Conservation (phyloP, 2,113 vertebrate genomes). For the Malurus elegans region DNA sequence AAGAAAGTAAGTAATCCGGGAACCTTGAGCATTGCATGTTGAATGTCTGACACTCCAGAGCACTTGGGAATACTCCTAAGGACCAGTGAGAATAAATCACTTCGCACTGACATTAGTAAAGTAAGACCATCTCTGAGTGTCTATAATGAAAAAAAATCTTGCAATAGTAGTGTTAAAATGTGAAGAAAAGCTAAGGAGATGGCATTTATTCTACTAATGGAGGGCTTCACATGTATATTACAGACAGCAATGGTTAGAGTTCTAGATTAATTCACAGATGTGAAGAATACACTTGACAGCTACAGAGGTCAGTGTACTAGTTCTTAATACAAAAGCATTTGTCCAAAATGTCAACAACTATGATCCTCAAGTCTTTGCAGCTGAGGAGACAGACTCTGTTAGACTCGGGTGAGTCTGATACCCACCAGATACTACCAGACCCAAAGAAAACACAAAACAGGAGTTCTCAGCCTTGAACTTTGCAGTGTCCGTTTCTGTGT, state of each 20-base stretch:
- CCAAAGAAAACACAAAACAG: not conserved
- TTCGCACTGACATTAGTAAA: not conserved
- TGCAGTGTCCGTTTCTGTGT: not conserved
- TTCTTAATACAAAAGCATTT: not conserved
- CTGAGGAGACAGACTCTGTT: not conserved
- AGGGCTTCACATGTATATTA: not conserved
- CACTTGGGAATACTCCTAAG: not conserved
- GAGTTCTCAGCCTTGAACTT: not conserved
- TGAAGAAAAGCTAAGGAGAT: not conserved
- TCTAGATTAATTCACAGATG: not conserved
- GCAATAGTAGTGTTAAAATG: not conserved
- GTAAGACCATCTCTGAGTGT: not conserved
- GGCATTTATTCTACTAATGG: not conserved
- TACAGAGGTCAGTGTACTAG: not conserved
- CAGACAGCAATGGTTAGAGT: not conserved
- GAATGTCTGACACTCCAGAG: not conserved
- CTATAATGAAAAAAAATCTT: not conserved
- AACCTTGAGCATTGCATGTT: not conserved
- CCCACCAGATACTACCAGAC: not conserved
- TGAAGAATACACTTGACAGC: not conserved
- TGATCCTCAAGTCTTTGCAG: not conserved
- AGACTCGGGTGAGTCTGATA: not conserved
- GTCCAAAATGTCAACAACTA: not conserved
- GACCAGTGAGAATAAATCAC: not conserved
- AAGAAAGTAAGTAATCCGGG: not conserved